Evolutionary conservation across 2,888 invertebrate genomes (phyloP).

Genomic region (Cyrtodaria siliqua): DNA sequence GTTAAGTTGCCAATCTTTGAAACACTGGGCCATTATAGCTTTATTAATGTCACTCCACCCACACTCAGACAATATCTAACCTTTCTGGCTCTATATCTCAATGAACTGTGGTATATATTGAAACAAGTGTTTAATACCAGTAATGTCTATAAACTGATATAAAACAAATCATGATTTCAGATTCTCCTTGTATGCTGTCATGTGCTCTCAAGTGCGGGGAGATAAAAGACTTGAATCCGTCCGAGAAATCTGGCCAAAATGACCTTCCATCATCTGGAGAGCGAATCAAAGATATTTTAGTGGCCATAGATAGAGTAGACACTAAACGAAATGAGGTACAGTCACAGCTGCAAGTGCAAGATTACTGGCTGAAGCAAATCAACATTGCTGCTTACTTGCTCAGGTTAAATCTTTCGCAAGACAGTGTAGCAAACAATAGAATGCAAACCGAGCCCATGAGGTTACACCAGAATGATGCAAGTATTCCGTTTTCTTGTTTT

Average conservation of each 20-base stretch:
- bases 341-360: not conserved
- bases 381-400: slow-evolving; percentile 38
- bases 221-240: not conserved
- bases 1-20: no score
- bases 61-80: no score
- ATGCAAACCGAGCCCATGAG: not conserved
- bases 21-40: no score
- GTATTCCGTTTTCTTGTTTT: not conserved
- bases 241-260: not conserved
- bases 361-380: slow-evolving; percentile 28
- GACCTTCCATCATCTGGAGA: not conserved
- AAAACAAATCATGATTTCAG: no score
- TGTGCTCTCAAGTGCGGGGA: slow-evolving; percentile 26
- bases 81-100: no score
- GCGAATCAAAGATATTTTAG: slow-evolving; percentile 50
- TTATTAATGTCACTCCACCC: no score
- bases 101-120: no score
- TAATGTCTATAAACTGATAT: no score
- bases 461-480: not conserved
- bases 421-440: not conserved
- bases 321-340: slow-evolving; percentile 25
- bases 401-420: not conserved
- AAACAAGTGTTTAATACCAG: no score
- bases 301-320: slow-evolving; percentile 40
- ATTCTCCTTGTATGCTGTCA: slow-evolving; percentile 27